These are phyloP conservation scores for Ceriagrion tenellum DNA, from an alignment of 2,888 invertebrate species.

Conservation along the genomic window DNA sequence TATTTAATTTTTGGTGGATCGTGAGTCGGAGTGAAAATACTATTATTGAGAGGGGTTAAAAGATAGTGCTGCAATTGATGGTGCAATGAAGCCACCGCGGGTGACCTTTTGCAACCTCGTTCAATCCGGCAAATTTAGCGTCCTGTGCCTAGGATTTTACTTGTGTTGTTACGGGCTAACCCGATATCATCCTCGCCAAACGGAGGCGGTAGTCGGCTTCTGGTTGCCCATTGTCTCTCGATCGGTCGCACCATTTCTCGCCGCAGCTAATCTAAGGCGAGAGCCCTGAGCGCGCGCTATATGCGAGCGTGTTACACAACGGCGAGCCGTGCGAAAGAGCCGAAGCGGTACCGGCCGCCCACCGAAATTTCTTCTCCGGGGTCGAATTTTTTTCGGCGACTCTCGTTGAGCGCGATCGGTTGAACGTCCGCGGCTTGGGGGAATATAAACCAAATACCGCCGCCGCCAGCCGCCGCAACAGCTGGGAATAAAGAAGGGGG, in stretches of 20 bases:
- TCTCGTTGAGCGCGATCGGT: neutral
- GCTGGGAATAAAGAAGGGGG: neutral
- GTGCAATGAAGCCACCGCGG: too few species aligned
- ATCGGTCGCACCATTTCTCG: neutral
- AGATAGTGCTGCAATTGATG: too few species aligned
- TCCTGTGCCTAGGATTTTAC: too few species aligned
- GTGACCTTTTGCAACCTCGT: too few species aligned
- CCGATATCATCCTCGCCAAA: too few species aligned
- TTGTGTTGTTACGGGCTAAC: too few species aligned
- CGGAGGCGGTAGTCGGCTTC: too few species aligned
- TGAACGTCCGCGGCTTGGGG: neutral
- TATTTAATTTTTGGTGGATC: too few species aligned
- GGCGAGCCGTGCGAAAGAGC: neutral
- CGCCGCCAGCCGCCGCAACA: neutral
- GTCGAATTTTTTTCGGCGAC: constrained; percentile 13
- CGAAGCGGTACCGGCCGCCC: neutral
- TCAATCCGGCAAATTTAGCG: too few species aligned
- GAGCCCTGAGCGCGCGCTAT: neutral
- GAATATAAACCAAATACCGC: neutral
- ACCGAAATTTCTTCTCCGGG: neutral
- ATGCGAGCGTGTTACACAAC: neutral
- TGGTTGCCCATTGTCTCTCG: neutral
- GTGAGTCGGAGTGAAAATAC: too few species aligned
- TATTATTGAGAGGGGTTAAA: too few species aligned
- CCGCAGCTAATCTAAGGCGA: neutral